A percentile compares a stretch with the other conserved stretches of the same genome.
Evolutionary conservation across 2,113 vertebrate species (phyloP).

Genomic region (Rhegmatorhina hoffmannsi): DNA sequence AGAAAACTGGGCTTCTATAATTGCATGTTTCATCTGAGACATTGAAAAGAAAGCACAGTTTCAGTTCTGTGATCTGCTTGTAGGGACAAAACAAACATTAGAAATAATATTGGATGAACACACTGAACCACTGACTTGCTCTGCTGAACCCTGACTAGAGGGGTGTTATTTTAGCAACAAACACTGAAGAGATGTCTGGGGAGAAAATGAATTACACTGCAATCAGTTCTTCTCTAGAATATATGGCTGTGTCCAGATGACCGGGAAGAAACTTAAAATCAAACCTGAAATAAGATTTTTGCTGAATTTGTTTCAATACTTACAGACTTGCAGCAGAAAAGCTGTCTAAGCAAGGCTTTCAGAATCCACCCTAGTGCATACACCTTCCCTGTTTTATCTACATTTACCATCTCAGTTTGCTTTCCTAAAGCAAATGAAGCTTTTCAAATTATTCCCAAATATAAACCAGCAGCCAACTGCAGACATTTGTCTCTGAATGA

Average conservation of each 20-base stretch:
- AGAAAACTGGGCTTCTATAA: background rate
- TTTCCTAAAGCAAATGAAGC: background rate
- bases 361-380: background rate
- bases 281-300: background rate
- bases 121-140: accelerated
- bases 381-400: background rate
- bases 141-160: background rate
- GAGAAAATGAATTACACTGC: background rate
- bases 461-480: background rate
- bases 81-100: background rate
- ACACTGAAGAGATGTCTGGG: background rate
- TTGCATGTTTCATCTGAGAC: background rate
- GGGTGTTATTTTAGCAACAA: background rate
- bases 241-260: background rate
- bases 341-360: background rate
- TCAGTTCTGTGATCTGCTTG: background rate
- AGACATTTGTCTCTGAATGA: background rate
- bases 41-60: background rate
- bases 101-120: background rate
- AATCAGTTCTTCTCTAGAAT: background rate
- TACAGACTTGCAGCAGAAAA: background rate
- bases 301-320: background rate
- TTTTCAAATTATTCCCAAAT: background rate
- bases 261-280: background rate
- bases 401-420: background rate